Base-by-base conservation (phyloP, 2,113 vertebrate genomes). In the Xenopus borealis region DNA sequence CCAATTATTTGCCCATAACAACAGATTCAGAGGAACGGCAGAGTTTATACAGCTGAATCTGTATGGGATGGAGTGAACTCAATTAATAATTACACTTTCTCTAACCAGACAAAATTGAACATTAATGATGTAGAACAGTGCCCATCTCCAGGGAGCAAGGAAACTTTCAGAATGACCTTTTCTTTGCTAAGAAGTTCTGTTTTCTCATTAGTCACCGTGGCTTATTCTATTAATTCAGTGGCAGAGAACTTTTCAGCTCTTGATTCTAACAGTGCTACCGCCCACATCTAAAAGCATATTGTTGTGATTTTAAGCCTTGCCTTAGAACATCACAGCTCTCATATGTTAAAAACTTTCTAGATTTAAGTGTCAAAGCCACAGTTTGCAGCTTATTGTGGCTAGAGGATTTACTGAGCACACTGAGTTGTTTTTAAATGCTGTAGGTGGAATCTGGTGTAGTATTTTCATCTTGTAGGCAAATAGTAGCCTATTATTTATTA, bases 201-300 rank as follows among this genome's bases (percentile, higher is more conserved):
- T 20, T 20, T 61, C 58, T 61, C 19, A 61, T 61, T 61, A 61
- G 19, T 61, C 58, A 61, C 18, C 58, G 27, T 61, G 58, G 58
- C 20, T 61, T 23, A 23, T 61, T 61, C 20, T 23, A 23, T 23
- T 61, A 27, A 61, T 20, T 23, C 19, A 27, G 58, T 61, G 18
- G 6, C 58, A 61, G 19, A 61, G 18, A 61, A 61, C 58, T 20
- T 61, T 61, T 12, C 58, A 61, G 58, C 20, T 58, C 18, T 10
- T 58, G 17, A n/a, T 58, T 58, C 55, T 58, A n/a, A 16, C 55
- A 58, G 55, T 58, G 55, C 55, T 58, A n/a, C 55, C 20, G 20
- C 58, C 58, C 58, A 61, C 58, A 27, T 61, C 16, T 58, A 19
- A 58, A 58, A 19, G 16, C 17, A 58, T n/a, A 61, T 61, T 61